Evolutionary conservation across 2,888 invertebrate genomes (phyloP), one percentile per base, ranked within the genome.

Genomic region (Netelia inedita): DNA sequence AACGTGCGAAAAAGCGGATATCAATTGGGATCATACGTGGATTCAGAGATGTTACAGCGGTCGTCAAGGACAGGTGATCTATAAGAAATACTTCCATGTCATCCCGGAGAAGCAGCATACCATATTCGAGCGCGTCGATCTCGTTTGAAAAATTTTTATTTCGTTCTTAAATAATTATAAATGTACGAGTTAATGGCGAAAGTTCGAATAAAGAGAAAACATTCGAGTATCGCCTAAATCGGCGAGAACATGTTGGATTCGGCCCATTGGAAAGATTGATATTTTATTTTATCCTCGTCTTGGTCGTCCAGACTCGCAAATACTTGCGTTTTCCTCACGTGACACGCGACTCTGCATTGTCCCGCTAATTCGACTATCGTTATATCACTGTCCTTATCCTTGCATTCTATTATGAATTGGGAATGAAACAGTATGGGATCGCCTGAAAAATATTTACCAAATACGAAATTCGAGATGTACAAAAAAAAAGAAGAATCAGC

Each of bases 61-160:
- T 0, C 94, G 97, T 79, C 94, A 96, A 89, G 94, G 95, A 1
- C 95, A 96, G 88, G 95, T 94, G 1, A 96, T 98, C 86, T 96
- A 96, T 90, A 98, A 98, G 92, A 98, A 98, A 91, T 97, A 98
- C 92, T 97, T 96, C 88, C 97, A 98, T 94, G 95, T 98, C 53
- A 95, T 98, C 88, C 96, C 98, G 0, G 94, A 96, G 83, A 95
- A 96, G 35, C 96, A 98, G 87, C 97, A 97, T 92, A 95, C 96
- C 78, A 95, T 96, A 88, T 98, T 98, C 92, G 97, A 96, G 91
- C 94, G 98, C 71, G 94, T 98, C 57, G 96, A 97, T 92, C 95
- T 96, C 93, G 93, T 97, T 82, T 97, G 95, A 93, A 90, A 86
- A 55, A 63, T 61, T 65, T 75, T 73, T 28, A 69, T 28, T 14